These are phyloP conservation scores for Drosophila paramelanica DNA, from an alignment of 2,888 invertebrate species.

Conservation along the genomic window DNA sequence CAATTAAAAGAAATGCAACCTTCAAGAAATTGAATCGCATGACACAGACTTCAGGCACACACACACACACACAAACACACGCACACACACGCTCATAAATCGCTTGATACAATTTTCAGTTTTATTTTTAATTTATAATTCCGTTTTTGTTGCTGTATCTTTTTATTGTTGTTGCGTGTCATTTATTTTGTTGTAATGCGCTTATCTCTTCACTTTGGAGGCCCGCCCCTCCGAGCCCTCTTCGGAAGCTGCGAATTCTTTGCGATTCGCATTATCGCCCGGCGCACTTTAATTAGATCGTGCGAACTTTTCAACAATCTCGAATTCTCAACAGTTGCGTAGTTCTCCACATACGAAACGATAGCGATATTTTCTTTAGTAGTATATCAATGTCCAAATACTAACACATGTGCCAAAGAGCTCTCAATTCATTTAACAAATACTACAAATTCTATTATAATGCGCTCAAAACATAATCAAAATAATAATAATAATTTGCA, in stretches of 20 bases:
- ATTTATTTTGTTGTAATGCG: conserved; percentile 8
- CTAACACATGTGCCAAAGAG: conserved; percentile 49
- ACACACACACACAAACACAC: background rate
- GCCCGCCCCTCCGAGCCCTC: conserved; percentile 8
- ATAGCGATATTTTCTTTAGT: background rate
- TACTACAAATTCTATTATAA: conserved; percentile 22
- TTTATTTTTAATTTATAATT: conserved; percentile 19
- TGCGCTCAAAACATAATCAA: conserved; percentile 16
- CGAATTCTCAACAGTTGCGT: background rate
- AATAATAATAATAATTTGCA: conserved; percentile 44
- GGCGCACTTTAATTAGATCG: conserved; percentile 59
- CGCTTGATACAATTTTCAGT: conserved; percentile 41
- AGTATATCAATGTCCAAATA: conserved; percentile 18
- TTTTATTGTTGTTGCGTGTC: conserved; percentile 11
- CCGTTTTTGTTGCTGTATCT: background rate
- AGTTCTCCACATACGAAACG: background rate
- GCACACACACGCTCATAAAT: conserved; percentile 22
- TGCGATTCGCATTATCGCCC: conserved; percentile 55
- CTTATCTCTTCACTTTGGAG: conserved; percentile 44
- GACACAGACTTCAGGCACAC: conserved; percentile 42
- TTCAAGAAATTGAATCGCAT: conserved; percentile 72
- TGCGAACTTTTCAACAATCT: conserved; percentile 52
- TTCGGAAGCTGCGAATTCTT: conserved; percentile 53
- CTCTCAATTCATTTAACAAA: conserved; percentile 41
- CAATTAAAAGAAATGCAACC: conserved; percentile 73